Evolutionary conservation across 2,113 vertebrate species (phyloP).

Genomic region (Paradoxurus hermaphroditus): DNA sequence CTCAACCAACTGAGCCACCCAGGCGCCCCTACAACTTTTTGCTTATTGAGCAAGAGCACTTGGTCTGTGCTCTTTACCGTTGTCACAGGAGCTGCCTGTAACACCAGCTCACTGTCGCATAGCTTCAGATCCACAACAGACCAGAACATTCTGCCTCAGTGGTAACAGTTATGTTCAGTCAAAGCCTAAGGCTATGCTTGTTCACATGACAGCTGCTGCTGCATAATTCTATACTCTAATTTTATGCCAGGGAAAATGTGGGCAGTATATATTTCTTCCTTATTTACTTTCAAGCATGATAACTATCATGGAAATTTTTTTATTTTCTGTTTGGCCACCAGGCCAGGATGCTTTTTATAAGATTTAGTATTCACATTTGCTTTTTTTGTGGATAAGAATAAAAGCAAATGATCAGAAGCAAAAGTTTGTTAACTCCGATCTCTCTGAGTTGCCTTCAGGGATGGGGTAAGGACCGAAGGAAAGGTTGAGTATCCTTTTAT

Average conservation of each 20-base stretch:
- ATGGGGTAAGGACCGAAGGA: background rate
- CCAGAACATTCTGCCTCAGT: background rate
- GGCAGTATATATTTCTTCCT: background rate
- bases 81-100: background rate
- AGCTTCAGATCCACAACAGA: background rate
- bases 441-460: background rate
- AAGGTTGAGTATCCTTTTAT: background rate
- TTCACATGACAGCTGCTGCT: background rate
- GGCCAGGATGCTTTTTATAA: constrained; percentile 35
- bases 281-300: constrained; percentile 21
- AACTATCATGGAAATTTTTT: background rate
- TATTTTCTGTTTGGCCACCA: background rate
- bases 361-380: background rate
- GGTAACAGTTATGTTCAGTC: background rate
- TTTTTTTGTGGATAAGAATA: background rate
- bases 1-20: no score
- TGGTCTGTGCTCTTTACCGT: background rate
- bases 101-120: background rate
- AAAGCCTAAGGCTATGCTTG: background rate
- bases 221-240: background rate
- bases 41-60: background rate
- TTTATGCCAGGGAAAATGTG: constrained; percentile 26
- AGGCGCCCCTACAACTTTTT: no score
- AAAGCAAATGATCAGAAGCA: background rate
- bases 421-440: background rate